Evolutionary conservation across 1,140 invertebrate genomes (phyloP).

Genomic region (Aethina tumida): DNA sequence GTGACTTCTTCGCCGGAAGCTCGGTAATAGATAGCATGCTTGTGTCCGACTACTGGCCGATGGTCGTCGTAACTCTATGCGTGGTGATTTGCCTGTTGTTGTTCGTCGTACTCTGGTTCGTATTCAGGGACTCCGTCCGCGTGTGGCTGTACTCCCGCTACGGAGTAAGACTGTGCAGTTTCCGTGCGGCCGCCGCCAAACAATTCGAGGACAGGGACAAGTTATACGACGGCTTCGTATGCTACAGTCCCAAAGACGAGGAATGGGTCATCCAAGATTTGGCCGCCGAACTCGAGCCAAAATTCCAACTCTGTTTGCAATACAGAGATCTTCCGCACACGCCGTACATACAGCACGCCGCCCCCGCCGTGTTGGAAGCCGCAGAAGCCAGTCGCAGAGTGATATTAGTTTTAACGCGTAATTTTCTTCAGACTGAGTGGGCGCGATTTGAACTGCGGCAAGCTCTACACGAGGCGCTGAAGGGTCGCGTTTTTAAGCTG

Average conservation of each 20-base stretch:
- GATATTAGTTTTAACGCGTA: constrained; percentile 68
- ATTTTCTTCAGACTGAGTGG: constrained; percentile 82
- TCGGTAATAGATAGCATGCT: constrained; percentile 75
- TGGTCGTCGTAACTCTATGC: constrained; percentile 68
- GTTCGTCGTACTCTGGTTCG: constrained; percentile 64
- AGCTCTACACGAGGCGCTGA: constrained; percentile 75
- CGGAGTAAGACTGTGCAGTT: constrained; percentile 67
- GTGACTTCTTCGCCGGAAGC: constrained; percentile 71
- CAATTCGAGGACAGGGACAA: constrained; percentile 69
- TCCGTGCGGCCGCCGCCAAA: constrained; percentile 37
- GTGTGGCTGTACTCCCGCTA: constrained; percentile 83
- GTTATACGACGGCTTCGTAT: constrained; percentile 85
- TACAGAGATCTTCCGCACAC: constrained; percentile 68
- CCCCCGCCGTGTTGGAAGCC: constrained; percentile 71
- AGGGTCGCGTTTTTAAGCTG: constrained; percentile 71
- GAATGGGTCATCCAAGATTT: constrained; percentile 78
- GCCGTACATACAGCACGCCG: constrained; percentile 60
- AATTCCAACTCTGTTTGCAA: constrained; percentile 79
- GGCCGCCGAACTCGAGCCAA: constrained; percentile 73
- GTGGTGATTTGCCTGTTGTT: constrained; percentile 62
- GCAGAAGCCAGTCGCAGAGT: constrained; percentile 75
- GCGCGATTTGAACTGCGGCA: constrained; percentile 73
- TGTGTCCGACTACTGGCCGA: constrained; percentile 74
- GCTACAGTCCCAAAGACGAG: constrained; percentile 88
- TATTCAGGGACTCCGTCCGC: constrained; percentile 72